These are phyloP conservation scores for Amiota minor DNA, from an alignment of 2,888 invertebrate genomes.

Conservation along the genomic window DNA sequence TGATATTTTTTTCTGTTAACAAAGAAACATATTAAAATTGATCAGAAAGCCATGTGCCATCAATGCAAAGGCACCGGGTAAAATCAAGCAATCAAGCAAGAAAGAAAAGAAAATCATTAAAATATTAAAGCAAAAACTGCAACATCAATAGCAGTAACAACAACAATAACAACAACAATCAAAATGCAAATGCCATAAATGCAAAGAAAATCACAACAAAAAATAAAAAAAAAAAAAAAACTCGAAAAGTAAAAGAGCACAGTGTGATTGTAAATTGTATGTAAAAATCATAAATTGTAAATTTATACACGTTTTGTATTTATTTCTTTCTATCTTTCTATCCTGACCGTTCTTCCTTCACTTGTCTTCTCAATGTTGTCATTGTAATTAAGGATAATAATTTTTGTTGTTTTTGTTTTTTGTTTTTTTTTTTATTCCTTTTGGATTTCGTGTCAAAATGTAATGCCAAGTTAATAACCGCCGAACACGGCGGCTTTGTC, in stretches of 20 bases:
- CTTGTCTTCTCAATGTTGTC: too few relatives aligned
- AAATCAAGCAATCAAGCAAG: too few relatives aligned
- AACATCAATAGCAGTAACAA: not conserved
- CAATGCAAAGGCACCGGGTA: too few relatives aligned
- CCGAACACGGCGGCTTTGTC: not conserved
- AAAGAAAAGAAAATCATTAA: not conserved
- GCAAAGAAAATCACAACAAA: not conserved
- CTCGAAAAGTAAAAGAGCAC: not conserved
- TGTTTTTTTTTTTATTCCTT: conserved; percentile 3
- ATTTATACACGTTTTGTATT: too few relatives aligned
- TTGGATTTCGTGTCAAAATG: conserved; percentile 13
- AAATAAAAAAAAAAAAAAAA: too few relatives aligned
- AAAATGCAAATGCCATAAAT: not conserved
- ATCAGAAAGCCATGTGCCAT: too few relatives aligned
- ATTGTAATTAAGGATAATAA: too few relatives aligned
- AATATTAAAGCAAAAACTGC: not conserved
- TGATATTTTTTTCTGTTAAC: too few relatives aligned
- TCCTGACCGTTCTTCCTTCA: too few relatives aligned
- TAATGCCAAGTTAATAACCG: conserved; percentile 6
- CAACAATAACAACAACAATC: not conserved
- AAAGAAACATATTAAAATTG: too few relatives aligned
- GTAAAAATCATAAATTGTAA: too few relatives aligned
- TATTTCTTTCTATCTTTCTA: too few relatives aligned
- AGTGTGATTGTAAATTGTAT: conserved; percentile 1
- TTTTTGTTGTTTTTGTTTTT: not conserved